phyloP scores from a whole-genome alignment of 2,113 vertebrate species.

The Piaya cayana region DNA sequence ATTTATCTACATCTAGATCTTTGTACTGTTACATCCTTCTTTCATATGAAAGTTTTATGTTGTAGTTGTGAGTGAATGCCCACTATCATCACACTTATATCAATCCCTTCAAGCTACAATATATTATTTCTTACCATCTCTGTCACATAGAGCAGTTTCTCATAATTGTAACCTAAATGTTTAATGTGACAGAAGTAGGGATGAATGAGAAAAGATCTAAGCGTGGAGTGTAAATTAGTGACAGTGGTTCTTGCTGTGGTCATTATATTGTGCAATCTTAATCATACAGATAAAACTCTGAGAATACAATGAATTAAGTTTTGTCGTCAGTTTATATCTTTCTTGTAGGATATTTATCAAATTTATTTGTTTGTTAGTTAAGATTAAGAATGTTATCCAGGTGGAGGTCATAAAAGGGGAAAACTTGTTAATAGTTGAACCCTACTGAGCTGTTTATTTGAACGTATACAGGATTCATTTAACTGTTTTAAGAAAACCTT shows the following conservation, averaged over 20 bases:
- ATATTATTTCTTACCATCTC: neutral
- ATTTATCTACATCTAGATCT: neutral
- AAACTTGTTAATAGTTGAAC: neutral
- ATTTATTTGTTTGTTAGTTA: neutral
- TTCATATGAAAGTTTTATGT: neutral
- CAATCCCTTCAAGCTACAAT: neutral
- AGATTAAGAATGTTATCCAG: too few species aligned
- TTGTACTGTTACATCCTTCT: neutral
- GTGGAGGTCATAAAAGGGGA: neutral
- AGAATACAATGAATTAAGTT: neutral
- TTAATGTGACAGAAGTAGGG: constrained; percentile 30
- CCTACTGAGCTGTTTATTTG: neutral
- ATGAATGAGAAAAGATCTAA: neutral
- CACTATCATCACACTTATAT: neutral
- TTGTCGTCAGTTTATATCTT: neutral
- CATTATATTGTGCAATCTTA: neutral
- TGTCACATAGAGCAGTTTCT: constrained; percentile 24
- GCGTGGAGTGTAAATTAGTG: neutral
- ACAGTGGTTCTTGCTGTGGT: neutral
- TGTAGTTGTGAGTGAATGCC: neutral
- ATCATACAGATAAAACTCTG: neutral
- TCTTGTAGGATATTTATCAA: neutral
- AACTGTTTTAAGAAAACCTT: neutral
- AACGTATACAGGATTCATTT: neutral
- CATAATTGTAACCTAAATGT: constrained; percentile 42